phyloP scores from a whole-genome alignment of 2,888 invertebrate genomes.

The Diachrysia chrysitis region DNA sequence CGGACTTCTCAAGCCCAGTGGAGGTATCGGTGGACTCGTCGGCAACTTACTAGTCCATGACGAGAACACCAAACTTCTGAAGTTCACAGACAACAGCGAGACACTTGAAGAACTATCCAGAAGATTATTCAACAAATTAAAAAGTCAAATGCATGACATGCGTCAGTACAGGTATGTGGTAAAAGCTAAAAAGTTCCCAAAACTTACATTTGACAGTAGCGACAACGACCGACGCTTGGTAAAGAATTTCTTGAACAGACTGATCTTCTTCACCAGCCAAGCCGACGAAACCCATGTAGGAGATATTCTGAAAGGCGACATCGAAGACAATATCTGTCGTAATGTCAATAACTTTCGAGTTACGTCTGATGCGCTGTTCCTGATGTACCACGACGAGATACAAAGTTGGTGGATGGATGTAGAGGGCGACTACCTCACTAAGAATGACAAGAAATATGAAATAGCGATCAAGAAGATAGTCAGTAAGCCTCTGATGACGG shows the following conservation, averaged over 20 bases:
- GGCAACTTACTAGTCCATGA: not conserved
- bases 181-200: slow-evolving; percentile 42
- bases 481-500: slow-evolving; percentile 25
- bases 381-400: slow-evolving; percentile 41
- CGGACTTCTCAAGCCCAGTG: not conserved
- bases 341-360: slow-evolving; percentile 15
- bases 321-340: slow-evolving; percentile 15
- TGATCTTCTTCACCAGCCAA: slow-evolving; percentile 48
- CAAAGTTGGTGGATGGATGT: slow-evolving; percentile 46
- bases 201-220: slow-evolving; percentile 23
- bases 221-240: slow-evolving; percentile 25
- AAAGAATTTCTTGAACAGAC: slow-evolving; percentile 31
- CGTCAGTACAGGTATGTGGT: slow-evolving; percentile 30
- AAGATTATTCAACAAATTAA: slow-evolving; percentile 13
- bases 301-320: slow-evolving; percentile 25
- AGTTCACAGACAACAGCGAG: slow-evolving; percentile 21
- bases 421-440: slow-evolving; percentile 29
- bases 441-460: slow-evolving; percentile 19
- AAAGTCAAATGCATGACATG: slow-evolving; percentile 19
- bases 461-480: slow-evolving; percentile 24
- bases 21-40: slow-evolving; percentile 1
- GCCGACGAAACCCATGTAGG: slow-evolving; percentile 33
- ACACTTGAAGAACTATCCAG: slow-evolving; percentile 21
- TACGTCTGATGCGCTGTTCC: slow-evolving; percentile 31
- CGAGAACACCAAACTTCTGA: slow-evolving; percentile 24